Conservation (phyloP, 2,113 vertebrate genomes). For the Phyllostomus discolor region DNA sequence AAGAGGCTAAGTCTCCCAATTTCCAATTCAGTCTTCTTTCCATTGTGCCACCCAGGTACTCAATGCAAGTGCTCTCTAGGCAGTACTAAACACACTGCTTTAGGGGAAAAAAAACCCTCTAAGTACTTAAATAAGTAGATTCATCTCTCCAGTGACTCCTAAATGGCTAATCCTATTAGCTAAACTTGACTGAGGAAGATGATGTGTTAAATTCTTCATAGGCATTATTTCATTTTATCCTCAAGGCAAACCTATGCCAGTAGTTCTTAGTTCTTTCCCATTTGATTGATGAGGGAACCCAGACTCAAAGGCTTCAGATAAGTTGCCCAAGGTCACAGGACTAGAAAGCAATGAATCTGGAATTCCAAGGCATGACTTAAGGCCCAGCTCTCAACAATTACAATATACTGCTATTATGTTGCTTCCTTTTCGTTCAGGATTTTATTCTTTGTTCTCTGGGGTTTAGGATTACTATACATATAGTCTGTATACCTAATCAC, state of each 20-base stretch:
- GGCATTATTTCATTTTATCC: constrained; percentile 36
- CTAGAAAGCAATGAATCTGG: constrained; percentile 16
- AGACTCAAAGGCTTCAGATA: constrained; percentile 49
- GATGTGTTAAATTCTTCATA: not conserved
- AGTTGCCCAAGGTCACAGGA: constrained; percentile 67
- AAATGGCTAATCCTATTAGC: constrained; percentile 12
- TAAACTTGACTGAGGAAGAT: constrained; percentile 30
- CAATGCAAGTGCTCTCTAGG: not conserved
- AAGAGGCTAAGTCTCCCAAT: not conserved
- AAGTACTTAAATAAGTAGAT: constrained; percentile 45
- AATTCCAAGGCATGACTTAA: constrained; percentile 54
- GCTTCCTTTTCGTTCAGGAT: not conserved
- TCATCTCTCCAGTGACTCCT: not conserved
- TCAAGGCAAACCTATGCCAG: constrained; percentile 30
- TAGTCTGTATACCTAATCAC: not conserved
- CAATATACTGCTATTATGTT: not conserved
- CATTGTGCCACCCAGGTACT: not conserved
- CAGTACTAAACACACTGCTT: not conserved
- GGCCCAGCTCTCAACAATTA: constrained; percentile 20
- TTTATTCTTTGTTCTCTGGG: not conserved
- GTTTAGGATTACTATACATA: not conserved
- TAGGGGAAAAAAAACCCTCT: not conserved
- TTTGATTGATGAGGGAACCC: constrained; percentile 28
- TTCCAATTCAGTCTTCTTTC: constrained; percentile 42
- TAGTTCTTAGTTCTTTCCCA: constrained; percentile 29